phyloP scores from a whole-genome alignment of 2,113 vertebrate species.

The Oplegnathus fasciatus region DNA sequence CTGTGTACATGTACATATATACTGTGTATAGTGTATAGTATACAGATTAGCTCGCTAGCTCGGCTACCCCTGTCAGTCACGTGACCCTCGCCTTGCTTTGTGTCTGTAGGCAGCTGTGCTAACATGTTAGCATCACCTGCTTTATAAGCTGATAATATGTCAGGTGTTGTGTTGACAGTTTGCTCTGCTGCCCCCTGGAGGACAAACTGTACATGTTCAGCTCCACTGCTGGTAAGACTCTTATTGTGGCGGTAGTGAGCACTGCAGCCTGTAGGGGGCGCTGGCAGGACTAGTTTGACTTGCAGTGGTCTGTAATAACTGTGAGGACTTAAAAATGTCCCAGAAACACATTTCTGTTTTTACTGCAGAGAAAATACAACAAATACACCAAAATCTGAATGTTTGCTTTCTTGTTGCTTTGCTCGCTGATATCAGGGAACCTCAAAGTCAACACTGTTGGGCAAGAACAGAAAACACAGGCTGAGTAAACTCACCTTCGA shows the following conservation, averaged over 20 bases:
- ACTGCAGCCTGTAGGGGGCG: too few species aligned
- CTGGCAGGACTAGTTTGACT: background rate
- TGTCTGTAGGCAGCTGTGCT: too few species aligned
- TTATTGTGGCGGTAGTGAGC: too few species aligned
- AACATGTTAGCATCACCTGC: background rate
- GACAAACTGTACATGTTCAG: too few species aligned
- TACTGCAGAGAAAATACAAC: background rate
- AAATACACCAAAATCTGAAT: background rate
- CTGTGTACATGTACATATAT: too few species aligned
- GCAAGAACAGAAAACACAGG: constrained; percentile 60
- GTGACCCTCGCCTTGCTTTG: too few species aligned
- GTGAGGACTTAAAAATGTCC: background rate
- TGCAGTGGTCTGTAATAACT: background rate
- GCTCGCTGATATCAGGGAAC: background rate
- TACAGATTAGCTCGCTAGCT: too few species aligned
- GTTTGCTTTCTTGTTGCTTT: background rate
- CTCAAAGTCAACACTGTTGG: constrained; percentile 38
- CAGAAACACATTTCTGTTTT: background rate
- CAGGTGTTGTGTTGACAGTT: too few species aligned
- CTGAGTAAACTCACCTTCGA: constrained; percentile 71
- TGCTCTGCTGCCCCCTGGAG: background rate
- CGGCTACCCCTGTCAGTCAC: too few species aligned
- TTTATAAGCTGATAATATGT: background rate
- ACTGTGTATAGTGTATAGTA: too few species aligned
- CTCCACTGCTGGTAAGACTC: too few species aligned